Evolutionary conservation across 2,113 vertebrate species (phyloP).

Genomic region (Electrona antarctica): DNA sequence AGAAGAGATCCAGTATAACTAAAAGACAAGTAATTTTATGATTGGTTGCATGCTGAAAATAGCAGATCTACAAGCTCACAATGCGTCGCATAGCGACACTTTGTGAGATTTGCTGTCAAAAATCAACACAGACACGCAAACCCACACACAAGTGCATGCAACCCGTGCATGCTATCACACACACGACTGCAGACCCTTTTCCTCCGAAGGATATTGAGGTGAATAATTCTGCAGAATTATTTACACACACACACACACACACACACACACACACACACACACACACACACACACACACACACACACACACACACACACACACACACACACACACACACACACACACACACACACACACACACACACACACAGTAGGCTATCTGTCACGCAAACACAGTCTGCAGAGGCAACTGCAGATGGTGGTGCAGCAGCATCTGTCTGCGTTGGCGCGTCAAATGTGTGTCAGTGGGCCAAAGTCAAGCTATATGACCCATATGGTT

Average conservation of each 20-base stretch:
- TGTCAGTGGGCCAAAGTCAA: conserved; percentile 55
- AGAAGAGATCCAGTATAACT: too few species aligned
- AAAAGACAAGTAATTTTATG: too few species aligned
- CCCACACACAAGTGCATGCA: too few species aligned
- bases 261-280: background rate
- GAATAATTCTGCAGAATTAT: conserved; percentile 26
- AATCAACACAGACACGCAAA: too few species aligned
- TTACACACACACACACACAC: background rate
- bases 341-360: background rate
- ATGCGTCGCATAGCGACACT: too few species aligned
- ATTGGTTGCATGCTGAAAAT: too few species aligned
- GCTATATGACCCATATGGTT: conserved; percentile 10
- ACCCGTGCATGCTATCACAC: conserved; percentile 4
- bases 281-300: background rate
- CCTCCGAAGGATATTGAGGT: conserved; percentile 22
- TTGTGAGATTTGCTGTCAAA: too few species aligned
- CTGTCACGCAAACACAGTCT: background rate
- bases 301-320: background rate
- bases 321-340: background rate
- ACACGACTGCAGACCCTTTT: conserved; percentile 1
- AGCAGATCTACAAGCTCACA: too few species aligned
- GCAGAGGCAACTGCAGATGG: conserved; percentile 17
- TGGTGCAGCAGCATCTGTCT: conserved; percentile 15
- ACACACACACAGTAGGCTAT: background rate
- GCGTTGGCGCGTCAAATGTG: background rate